A percentile compares a stretch with the other conserved stretches of the same genome.
phyloP scores from a whole-genome alignment of 2,888 invertebrate species.

The Conistra vaccinii region DNA sequence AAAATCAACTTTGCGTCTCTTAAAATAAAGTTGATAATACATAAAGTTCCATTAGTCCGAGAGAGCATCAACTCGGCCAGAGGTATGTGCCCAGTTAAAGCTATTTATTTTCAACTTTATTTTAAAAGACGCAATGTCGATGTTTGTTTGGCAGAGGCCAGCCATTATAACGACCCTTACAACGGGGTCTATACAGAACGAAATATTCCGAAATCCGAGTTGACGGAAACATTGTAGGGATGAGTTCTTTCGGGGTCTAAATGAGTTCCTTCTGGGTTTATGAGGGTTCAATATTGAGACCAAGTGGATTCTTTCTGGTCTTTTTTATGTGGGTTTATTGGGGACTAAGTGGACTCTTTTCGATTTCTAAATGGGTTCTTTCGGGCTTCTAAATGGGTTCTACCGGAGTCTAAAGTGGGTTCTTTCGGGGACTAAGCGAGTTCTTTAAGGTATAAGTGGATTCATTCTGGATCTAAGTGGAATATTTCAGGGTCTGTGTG shows the following conservation, averaged over 20 bases:
- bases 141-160: conserved; percentile 7
- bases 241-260: neutral
- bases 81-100: neutral
- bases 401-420: too few relatives aligned
- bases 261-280: neutral
- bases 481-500: neutral
- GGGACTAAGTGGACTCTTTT: neutral
- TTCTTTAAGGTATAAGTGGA: too few relatives aligned
- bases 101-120: conserved; percentile 19
- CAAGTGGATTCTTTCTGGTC: neutral
- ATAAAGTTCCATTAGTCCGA: neutral
- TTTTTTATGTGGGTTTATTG: too few relatives aligned
- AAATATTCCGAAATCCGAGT: neutral
- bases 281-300: too few relatives aligned
- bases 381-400: too few relatives aligned
- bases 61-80: neutral
- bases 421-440: neutral
- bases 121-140: neutral
- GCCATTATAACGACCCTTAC: too few relatives aligned
- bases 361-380: too few relatives aligned
- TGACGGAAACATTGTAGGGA: neutral
- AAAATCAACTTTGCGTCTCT: accelerated
- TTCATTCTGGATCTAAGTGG: too few relatives aligned
- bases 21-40: conserved; percentile 14
- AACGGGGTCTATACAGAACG: neutral